Evolutionary conservation across 2,113 vertebrate species (phyloP), one percentile per base, ranked within the genome.

Genomic region (Diglossa brunneiventris): DNA sequence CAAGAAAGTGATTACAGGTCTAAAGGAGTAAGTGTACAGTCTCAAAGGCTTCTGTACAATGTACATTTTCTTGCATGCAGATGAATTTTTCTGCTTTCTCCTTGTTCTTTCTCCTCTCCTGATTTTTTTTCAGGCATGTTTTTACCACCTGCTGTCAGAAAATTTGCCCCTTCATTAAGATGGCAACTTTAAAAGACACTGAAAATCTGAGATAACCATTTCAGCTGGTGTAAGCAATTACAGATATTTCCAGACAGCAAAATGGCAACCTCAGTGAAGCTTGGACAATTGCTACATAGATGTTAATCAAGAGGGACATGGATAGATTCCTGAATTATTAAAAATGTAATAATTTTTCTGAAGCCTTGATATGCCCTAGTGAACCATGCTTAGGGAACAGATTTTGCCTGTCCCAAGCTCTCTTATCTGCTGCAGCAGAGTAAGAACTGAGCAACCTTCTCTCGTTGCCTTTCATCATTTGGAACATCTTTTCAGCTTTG

Each of bases 221-320:
- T 92, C 52, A 87, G 70, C 80, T 91, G 86, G 67, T 86, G 44
- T 37, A 70, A 89, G 70, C 86, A 95, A 66, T 96, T 97, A 92
- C 62, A 89, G 83, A 41, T 94, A 80, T 41, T 90, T 90, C 66
- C 62, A 93, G 90, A 59, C 59, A 85, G 67, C 83, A 75, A 74
- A 93, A 85, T 90, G 63, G 87, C 76, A 95, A 58, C 52, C 17
- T 82, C 67, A 70, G 80, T 78, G 68, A 94, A 94, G 78, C 93
- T 53, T 85, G 93, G 90, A 89, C 96, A 93, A 52, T 95, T 93
- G 86, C 78, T 73, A 39, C n/a, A 17, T 39, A 86, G 93, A 94
- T 2, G 27, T 89, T 97, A 96, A 97, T 96, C 61, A 91, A 75
- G 86, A 92, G 58, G 80, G 97, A 97, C 94, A 86, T 24, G 6